Conservation (phyloP, 2,888 invertebrate genomes). For the Meliscaeva auricollis region DNA sequence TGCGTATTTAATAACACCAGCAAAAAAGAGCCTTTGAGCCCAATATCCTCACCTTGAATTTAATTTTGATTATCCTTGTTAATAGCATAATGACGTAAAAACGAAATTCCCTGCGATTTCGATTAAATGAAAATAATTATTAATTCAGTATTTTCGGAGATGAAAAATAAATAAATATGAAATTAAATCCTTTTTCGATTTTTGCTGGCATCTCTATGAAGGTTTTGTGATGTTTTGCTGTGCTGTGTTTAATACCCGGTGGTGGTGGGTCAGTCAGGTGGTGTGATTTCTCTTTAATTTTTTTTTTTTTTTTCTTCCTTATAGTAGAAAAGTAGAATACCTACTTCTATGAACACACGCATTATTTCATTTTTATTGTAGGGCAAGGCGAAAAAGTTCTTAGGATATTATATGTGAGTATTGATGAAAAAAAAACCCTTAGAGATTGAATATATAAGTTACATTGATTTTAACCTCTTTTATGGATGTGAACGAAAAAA, state of each 20-base stretch:
- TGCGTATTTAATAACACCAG: too few relatives aligned
- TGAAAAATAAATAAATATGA: background rate
- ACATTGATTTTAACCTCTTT: conserved; percentile 25
- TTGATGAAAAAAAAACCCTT: background rate
- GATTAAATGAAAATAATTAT: conserved; percentile 8
- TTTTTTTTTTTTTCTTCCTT: background rate
- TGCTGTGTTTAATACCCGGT: background rate
- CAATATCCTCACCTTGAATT: too few relatives aligned
- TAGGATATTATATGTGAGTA: conserved; percentile 14
- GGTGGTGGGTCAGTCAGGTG: conserved; percentile 1
- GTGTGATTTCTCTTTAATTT: too few relatives aligned
- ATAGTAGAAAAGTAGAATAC: too few relatives aligned
- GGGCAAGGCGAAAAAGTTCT: conserved; percentile 5
- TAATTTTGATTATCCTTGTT: background rate
- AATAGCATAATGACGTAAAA: background rate
- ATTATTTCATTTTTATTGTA: conserved; percentile 20
- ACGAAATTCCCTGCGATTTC: background rate
- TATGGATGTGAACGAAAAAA: conserved; percentile 1
- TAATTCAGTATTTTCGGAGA: background rate
- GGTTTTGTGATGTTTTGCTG: background rate
- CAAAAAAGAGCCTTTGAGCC: too few relatives aligned
- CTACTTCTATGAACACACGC: background rate
- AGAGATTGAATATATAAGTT: background rate
- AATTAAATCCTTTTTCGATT: conserved; percentile 10
- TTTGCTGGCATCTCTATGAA: background rate